Percentiles rank a stretch among this genome's conserved stretches.
Evolutionary conservation across 2,797 vertebrate genomes (phyloP).

Genomic region (Tachyglossus aculeatus): DNA sequence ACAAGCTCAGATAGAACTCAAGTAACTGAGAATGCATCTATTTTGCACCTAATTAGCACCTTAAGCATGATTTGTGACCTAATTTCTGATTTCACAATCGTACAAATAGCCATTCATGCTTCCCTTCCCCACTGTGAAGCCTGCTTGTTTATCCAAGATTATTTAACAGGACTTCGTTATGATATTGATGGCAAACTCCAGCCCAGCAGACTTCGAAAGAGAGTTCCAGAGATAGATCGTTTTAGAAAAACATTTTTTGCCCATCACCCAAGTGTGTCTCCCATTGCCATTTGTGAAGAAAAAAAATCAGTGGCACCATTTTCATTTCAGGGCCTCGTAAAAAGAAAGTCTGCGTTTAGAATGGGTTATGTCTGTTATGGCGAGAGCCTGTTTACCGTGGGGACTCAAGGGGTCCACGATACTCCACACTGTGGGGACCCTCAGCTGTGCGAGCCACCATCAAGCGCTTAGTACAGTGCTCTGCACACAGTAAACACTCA

Average conservation of each 20-base stretch:
- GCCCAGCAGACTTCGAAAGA: conserved; percentile 31
- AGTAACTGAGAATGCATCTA: neutral
- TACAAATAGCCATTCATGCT: conserved; percentile 17
- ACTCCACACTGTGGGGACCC: too few relatives aligned
- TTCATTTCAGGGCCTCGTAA: conserved; percentile 29
- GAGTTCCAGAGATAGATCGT: conserved; percentile 1
- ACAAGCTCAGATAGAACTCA: neutral
- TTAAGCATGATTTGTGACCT: conserved; percentile 20
- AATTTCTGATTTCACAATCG: conserved; percentile 52
- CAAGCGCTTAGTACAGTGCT: too few relatives aligned
- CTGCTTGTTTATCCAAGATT: conserved; percentile 41
- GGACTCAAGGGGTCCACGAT: neutral
- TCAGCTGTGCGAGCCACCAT: too few relatives aligned
- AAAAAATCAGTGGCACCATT: conserved; percentile 36
- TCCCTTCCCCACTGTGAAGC: conserved; percentile 7
- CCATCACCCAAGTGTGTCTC: conserved; percentile 8
- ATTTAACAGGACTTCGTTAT: conserved; percentile 28
- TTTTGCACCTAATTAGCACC: neutral
- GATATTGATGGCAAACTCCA: conserved; percentile 18
- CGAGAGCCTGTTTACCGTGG: conserved; percentile 27
- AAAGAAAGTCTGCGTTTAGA: conserved; percentile 31
- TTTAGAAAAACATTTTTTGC: neutral
- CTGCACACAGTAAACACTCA: too few relatives aligned
- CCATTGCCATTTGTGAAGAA: conserved; percentile 30
- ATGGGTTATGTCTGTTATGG: conserved; percentile 47